Base-by-base conservation (phyloP, 2,888 invertebrate species). In the Dysmachus trigonus region DNA sequence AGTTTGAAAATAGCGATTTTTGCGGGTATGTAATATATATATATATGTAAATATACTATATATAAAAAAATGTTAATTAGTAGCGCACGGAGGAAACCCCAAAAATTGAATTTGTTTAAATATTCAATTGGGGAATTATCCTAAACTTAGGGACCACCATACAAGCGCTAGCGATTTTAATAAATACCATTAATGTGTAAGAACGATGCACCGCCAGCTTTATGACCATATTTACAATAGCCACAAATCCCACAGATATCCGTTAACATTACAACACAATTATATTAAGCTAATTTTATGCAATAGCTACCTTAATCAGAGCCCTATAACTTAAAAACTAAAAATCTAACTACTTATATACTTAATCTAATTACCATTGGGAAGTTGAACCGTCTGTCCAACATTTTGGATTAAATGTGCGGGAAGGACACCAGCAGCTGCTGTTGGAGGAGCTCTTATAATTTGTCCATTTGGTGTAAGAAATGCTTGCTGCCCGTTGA, bases 401-500 rank as follows among this genome's bases (percentile, higher is more conserved):
- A 96, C 93, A 90, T 95, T 96, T 89, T 96, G 96, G 27, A 96
- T 92, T 88, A 96, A 94, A 76, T 95, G 95, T 0, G 95, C 94
- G 1, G 94, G 93, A 73, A 95, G 94, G 13, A 94, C 89, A 6
- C 89, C 88, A 47, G 94, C 94, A 0, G 89, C 87, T 2, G 90
- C 89, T 4, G 90, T 89, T 51, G 90, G 89, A 0, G 96, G 96
- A 0, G 95, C 94, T 76, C 97, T 93, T 15, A 97, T 95, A n/a
- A 97, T 94, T 90, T 96, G 96, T 0, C 96, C 96, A 86, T 90
- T 91, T 1, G 93, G 93, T 6, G 92, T 92, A 15, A 93, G 92
- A 87, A 93, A 94, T 6, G 93, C 91, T 89, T 94, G 94, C 88
- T 94, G 94, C 0, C 92, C 91, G 74, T 91, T 93, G 92, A 91